Percentiles rank a stretch among this genome's conserved stretches.
These are phyloP conservation scores for Marmota monax DNA, from an alignment of 2,113 vertebrate genomes.

Conservation along the genomic window DNA sequence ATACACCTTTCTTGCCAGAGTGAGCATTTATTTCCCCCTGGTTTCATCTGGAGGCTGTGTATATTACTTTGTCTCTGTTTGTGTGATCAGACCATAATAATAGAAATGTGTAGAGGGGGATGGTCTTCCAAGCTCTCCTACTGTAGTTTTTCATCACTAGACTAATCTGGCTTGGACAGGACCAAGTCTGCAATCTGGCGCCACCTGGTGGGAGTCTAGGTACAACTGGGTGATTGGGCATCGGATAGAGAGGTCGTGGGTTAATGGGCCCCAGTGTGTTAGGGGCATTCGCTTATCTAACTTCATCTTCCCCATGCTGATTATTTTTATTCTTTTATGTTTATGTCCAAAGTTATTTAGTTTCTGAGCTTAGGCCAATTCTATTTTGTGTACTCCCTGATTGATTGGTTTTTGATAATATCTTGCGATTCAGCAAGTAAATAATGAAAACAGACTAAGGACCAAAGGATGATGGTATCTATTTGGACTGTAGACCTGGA, in stretches of 20 bases:
- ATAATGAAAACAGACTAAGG: not conserved
- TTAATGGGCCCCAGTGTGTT: rapidly evolving
- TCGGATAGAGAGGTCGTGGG: not conserved
- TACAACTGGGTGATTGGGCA: not conserved
- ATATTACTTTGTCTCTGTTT: not conserved
- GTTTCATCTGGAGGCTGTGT: not conserved
- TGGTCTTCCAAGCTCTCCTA: not conserved
- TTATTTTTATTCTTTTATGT: not conserved
- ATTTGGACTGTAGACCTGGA: not conserved
- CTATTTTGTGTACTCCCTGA: not conserved
- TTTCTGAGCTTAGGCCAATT: not conserved
- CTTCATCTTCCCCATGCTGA: not conserved
- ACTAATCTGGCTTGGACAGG: not conserved
- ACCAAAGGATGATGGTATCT: not conserved
- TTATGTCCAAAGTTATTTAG: not conserved
- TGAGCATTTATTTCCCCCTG: not conserved
- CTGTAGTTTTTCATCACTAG: not conserved
- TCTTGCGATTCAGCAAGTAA: conserved; percentile 2
- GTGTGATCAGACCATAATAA: not conserved
- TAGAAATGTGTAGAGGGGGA: not conserved
- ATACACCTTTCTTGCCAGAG: not conserved
- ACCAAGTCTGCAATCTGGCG: conserved; percentile 28
- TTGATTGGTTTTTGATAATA: not conserved
- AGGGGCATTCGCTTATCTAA: not conserved
- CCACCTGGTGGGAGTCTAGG: conserved; percentile 61